phyloP scores from a whole-genome alignment of 2,797 vertebrate genomes.

The Chromobotia macracanthus region DNA sequence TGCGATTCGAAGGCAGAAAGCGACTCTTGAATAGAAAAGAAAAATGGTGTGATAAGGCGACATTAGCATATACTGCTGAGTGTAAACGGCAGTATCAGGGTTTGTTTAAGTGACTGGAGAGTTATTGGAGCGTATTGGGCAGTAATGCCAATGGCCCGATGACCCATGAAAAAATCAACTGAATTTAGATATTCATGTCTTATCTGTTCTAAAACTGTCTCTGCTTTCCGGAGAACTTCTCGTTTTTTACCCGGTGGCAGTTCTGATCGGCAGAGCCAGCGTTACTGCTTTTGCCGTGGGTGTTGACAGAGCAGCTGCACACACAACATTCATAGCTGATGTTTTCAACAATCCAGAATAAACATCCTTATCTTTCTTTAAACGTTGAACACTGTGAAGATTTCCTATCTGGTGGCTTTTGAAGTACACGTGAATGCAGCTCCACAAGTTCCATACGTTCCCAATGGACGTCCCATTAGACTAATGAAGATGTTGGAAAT shows the following conservation, averaged over 20 bases:
- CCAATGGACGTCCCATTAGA: slow-evolving; percentile 10
- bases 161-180: slow-evolving; percentile 40
- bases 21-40: slow-evolving; percentile 65
- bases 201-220: slow-evolving; percentile 29
- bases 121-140: slow-evolving; percentile 53
- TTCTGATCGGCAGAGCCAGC: neutral
- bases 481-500: slow-evolving; percentile 13
- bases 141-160: slow-evolving; percentile 43
- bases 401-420: slow-evolving; percentile 27
- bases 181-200: slow-evolving; percentile 45
- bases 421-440: slow-evolving; percentile 16
- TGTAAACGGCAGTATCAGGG: slow-evolving; percentile 56
- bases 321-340: neutral
- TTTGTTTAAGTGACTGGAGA: slow-evolving; percentile 60
- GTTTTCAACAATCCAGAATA: slow-evolving; percentile 23
- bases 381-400: slow-evolving; percentile 11
- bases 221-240: neutral
- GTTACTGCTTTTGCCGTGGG: neutral
- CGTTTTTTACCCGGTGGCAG: slow-evolving; percentile 15
- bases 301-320: slow-evolving; percentile 1
- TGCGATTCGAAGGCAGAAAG: slow-evolving; percentile 64
- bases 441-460: neutral
- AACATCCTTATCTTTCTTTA: slow-evolving; percentile 40
- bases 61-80: slow-evolving; percentile 61
- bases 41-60: slow-evolving; percentile 59